These are phyloP conservation scores for Paramormyrops hopkinsi DNA, from an alignment of 2,797 vertebrate species.

Conservation along the genomic window DNA sequence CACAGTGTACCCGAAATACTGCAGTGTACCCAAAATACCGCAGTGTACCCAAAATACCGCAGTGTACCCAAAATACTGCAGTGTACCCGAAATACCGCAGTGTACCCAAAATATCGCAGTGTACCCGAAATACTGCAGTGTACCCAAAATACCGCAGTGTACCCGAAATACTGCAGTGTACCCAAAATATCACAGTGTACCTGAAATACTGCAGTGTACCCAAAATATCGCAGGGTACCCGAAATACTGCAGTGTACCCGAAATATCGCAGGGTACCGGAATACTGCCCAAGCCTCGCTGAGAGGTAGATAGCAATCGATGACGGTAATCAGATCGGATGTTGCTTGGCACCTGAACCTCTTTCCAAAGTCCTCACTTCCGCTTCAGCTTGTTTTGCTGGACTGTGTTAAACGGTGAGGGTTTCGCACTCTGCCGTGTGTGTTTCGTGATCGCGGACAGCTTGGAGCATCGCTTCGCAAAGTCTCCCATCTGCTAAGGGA, in stretches of 20 bases:
- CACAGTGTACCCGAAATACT: background rate
- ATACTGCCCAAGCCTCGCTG: background rate
- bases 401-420: background rate
- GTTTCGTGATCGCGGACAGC: background rate
- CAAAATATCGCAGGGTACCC: background rate
- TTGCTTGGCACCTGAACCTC: background rate
- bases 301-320: background rate
- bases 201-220: background rate
- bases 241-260: too few species aligned
- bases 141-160: background rate
- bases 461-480: background rate
- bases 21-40: background rate
- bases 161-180: background rate
- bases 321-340: background rate
- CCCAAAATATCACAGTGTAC: background rate
- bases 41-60: background rate
- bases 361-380: background rate
- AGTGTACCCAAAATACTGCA: background rate
- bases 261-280: background rate
- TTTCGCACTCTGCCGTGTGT: background rate
- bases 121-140: background rate
- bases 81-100: background rate
- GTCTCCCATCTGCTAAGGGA: slow-evolving; percentile 4
- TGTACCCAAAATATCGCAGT: background rate
- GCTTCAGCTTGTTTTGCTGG: background rate